phyloP scores from a whole-genome alignment of 1,140 invertebrate species.

The Brachionus sp. region DNA sequence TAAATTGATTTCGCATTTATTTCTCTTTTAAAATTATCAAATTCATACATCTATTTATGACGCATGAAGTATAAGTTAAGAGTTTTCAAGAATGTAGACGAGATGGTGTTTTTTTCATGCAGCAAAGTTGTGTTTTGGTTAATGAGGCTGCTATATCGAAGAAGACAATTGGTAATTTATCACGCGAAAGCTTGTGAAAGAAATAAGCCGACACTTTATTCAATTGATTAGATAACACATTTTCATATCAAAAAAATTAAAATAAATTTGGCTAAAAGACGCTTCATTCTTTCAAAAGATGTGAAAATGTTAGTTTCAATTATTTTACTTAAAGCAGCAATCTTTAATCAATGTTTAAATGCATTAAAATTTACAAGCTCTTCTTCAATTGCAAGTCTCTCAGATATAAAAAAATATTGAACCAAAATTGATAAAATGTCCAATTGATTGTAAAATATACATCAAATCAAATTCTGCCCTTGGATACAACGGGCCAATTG shows the following conservation, averaged over 20 bases:
- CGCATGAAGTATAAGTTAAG: no score
- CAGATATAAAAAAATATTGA: neutral
- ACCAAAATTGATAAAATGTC: neutral
- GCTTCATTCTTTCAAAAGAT: neutral
- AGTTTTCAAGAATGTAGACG: no score
- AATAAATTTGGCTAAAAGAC: neutral
- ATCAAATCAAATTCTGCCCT: neutral
- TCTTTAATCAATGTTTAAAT: neutral
- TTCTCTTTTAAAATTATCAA: no score
- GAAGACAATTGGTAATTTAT: no score
- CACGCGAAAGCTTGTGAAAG: no score
- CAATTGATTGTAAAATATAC: neutral
- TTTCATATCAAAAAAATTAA: neutral
- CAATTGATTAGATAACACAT: neutral
- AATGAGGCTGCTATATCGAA: no score
- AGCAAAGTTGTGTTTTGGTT: no score
- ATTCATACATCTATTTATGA: no score
- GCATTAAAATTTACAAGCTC: neutral
- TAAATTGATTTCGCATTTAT: no score
- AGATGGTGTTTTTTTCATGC: no score
- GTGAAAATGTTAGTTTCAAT: neutral
- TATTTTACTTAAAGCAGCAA: neutral
- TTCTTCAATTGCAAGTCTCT: neutral
- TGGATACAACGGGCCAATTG: slow-evolving; percentile 8
- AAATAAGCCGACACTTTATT: neutral